Conservation (phyloP, 2,113 vertebrate species). For the Empidonax alnorum region DNA sequence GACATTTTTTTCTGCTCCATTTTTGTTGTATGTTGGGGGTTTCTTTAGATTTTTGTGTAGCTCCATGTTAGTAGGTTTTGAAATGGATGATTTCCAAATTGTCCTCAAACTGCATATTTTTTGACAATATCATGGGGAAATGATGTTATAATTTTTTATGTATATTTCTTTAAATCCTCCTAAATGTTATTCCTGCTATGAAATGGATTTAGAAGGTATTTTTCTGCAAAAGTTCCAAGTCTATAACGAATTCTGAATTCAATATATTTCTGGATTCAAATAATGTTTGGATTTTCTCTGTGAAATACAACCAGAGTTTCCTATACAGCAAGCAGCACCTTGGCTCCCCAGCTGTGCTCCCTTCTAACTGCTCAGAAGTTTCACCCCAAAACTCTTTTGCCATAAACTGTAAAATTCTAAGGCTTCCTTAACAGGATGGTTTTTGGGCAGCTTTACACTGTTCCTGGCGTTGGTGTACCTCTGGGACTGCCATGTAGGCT, state of each 20-base stretch:
- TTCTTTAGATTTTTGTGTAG: neutral
- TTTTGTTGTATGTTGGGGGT: neutral
- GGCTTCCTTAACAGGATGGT: neutral
- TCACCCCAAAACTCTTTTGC: neutral
- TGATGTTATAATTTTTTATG: neutral
- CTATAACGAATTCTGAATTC: neutral
- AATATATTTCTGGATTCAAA: neutral
- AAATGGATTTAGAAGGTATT: neutral
- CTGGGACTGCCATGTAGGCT: neutral
- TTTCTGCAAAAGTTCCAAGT: neutral
- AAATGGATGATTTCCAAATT: neutral
- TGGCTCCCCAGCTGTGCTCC: neutral
- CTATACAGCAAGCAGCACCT: rapidly evolving
- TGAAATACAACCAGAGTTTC: neutral
- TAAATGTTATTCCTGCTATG: neutral
- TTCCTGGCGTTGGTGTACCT: rapidly evolving
- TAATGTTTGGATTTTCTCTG: neutral
- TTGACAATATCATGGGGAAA: neutral
- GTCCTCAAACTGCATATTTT: neutral
- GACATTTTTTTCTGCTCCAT: neutral
- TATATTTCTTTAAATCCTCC: neutral
- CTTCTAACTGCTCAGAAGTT: neutral
- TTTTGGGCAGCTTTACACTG: rapidly evolving
- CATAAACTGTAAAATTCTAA: neutral
- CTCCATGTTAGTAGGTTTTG: neutral